Evolutionary conservation across 2,888 invertebrate species (phyloP).

Genomic region (Bombylius discolor): DNA sequence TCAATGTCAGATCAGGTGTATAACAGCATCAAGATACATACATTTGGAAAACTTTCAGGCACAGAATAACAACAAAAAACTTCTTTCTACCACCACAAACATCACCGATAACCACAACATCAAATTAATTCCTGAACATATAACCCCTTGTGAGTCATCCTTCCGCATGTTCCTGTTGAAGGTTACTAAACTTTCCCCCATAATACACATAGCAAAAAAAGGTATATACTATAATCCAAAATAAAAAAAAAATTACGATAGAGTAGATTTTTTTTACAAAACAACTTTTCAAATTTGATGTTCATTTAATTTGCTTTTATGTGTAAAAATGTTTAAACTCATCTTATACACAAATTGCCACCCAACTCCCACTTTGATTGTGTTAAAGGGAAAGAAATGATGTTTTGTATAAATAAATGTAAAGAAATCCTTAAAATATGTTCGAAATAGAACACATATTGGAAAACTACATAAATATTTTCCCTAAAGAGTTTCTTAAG

Average conservation of each 20-base stretch:
- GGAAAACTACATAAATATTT: conserved; percentile 12
- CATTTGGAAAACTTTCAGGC: neutral
- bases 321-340: too few relatives aligned
- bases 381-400: too few relatives aligned
- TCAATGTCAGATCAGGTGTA: neutral
- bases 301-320: neutral
- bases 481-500: conserved; percentile 8
- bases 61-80: neutral
- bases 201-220: too few relatives aligned
- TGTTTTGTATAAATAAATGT: too few relatives aligned
- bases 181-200: too few relatives aligned
- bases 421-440: neutral
- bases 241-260: too few relatives aligned
- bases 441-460: neutral
- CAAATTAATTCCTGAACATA: neutral
- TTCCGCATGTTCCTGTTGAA: too few relatives aligned
- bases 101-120: neutral
- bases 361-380: too few relatives aligned
- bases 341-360: neutral
- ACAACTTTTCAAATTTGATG: neutral
- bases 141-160: too few relatives aligned
- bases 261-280: too few relatives aligned
- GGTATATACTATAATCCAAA: too few relatives aligned
- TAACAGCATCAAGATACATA: neutral
- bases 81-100: neutral